Percentiles rank a stretch among this genome's conserved stretches.
phyloP scores from a whole-genome alignment of 2,113 vertebrate genomes.

The Limnothrissa miodon region DNA sequence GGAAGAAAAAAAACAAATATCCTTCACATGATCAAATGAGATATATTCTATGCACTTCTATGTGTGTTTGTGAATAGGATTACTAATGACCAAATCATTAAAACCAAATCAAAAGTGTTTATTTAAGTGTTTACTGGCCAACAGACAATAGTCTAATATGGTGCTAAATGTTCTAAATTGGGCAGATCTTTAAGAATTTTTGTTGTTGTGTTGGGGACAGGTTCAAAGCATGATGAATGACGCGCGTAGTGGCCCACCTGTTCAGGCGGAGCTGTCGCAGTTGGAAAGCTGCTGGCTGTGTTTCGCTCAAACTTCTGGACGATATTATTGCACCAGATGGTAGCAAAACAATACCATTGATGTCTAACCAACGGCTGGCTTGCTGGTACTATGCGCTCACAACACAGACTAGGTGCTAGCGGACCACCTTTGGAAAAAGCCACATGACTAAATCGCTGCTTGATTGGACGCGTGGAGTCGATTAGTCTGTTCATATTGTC shows the following conservation, averaged over 20 bases:
- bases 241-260: neutral
- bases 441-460: neutral
- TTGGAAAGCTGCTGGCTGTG: neutral
- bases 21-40: too few species aligned
- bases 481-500: neutral
- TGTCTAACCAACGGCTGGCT: neutral
- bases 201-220: neutral
- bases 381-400: neutral
- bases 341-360: neutral
- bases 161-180: neutral
- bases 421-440: neutral
- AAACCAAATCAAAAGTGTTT: neutral
- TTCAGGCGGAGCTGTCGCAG: neutral
- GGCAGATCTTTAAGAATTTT: neutral
- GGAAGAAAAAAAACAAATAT: too few species aligned
- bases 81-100: neutral
- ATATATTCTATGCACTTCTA: too few species aligned
- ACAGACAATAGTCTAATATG: neutral
- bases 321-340: neutral
- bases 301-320: neutral
- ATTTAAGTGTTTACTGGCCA: neutral
- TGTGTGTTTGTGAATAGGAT: too few species aligned
- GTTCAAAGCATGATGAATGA: neutral
- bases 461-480: neutral
- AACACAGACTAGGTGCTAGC: neutral